Evolutionary conservation across 2,113 vertebrate genomes (phyloP), one percentile per base, ranked within the genome.

Genomic region (Trachemys scripta): DNA sequence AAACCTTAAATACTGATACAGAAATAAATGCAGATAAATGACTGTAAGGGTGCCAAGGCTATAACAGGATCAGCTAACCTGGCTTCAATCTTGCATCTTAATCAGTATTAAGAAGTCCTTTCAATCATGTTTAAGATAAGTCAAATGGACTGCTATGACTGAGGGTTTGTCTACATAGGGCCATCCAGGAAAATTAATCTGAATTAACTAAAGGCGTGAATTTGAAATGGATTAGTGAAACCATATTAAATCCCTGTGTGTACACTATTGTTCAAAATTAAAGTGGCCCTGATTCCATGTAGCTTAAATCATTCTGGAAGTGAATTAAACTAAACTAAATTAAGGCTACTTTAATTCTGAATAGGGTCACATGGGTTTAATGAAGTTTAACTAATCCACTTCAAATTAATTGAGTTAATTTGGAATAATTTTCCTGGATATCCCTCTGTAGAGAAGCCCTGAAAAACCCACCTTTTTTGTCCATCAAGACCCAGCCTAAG

Each of bases 1-100:
- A 25, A 3, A 35, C 5, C 65, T 50, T 1, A 9, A 49, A 85
- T 76, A 83, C 0, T 27, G 24, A 1, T 3, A 16, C 5, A 56
- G 7, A 6, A 0, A 65, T 3, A 17, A 29, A 1, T 0, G 82
- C 49, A 42, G 90, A 2, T 0, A 25, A 85, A 38, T 0, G 80
- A 84, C n/a, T 76, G n/a, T 24, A 76, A 20, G 2, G 47, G 27
- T 29, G 8, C 0, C 4, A 47, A 72, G 51, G 47, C 75, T 10
- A 6, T n/a, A 50, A 10, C 29, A 5, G 5, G 45, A 11, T 8
- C 3, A 19, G 16, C 56, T 1, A 59, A 35, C 12, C 13, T 80
- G 16, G 22, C 88, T 54, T 12, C 90, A 35, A 31, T 75, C 54
- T 42, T 14, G 2, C 1, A 0, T 31, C 0, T 19, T 14, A 50